Evolutionary conservation across 2,113 vertebrate species (phyloP).

Genomic region (Trematocara variabile): DNA sequence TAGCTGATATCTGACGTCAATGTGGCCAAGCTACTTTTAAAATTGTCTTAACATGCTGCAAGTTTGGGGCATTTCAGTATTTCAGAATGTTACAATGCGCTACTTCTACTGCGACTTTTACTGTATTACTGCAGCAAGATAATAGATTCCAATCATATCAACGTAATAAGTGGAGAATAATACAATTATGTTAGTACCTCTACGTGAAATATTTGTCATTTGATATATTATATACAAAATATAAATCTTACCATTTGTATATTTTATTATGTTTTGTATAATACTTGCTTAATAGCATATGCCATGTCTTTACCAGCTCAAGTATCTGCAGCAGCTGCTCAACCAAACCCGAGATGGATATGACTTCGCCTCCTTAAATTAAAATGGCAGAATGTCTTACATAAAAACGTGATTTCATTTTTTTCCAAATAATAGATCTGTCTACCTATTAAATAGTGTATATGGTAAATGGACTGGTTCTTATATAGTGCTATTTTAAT

Average conservation of each 20-base stretch:
- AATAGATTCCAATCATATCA: not conserved
- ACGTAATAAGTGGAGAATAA: not conserved
- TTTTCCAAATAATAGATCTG: not conserved
- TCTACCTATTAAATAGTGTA: not conserved
- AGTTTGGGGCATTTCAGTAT: not conserved
- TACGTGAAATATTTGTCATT: not conserved
- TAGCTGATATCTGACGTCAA: not conserved
- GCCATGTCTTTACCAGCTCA: not conserved
- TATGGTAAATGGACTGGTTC: not conserved
- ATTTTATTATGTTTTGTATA: not conserved
- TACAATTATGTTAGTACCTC: not conserved
- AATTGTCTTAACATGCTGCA: not conserved
- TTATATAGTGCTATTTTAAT: not conserved
- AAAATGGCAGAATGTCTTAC: accelerated
- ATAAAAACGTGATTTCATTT: not conserved
- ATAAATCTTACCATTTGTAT: not conserved
- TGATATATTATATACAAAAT: not conserved
- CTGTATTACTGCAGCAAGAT: not conserved
- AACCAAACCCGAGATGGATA: not conserved
- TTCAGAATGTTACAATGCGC: not conserved
- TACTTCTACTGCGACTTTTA: accelerated
- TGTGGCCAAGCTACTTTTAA: not conserved
- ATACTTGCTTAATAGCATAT: not conserved
- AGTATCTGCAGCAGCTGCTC: not conserved
- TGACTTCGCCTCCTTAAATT: not conserved